Evolutionary conservation across 2,797 vertebrate genomes (phyloP).

Genomic region (Aratinga solstitialis): DNA sequence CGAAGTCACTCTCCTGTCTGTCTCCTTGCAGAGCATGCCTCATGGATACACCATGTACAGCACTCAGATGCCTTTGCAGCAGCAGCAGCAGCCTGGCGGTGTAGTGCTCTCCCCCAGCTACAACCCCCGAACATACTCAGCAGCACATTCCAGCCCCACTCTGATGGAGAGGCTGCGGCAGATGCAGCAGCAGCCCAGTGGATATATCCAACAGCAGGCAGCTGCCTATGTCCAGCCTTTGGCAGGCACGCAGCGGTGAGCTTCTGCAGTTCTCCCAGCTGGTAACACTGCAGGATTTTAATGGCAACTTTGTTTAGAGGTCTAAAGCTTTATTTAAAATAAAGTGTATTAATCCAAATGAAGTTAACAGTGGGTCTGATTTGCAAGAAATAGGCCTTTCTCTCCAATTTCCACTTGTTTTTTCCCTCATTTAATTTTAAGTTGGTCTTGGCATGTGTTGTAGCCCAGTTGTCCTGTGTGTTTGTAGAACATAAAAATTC

Average conservation of each 20-base stretch:
- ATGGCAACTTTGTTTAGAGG: too few relatives aligned
- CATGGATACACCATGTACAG: conserved; percentile 77
- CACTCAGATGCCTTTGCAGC: conserved; percentile 69
- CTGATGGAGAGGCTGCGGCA: conserved; percentile 74
- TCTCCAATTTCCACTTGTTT: background rate
- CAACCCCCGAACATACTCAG: conserved; percentile 33
- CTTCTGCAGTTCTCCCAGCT: background rate
- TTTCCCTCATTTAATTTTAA: background rate
- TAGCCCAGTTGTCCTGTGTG: background rate
- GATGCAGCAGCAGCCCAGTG: conserved; percentile 71
- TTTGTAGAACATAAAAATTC: background rate
- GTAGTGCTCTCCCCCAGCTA: conserved; percentile 73
- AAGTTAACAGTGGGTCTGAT: background rate
- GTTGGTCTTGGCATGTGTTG: background rate
- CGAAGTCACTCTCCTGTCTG: background rate
- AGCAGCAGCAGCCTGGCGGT: conserved; percentile 61
- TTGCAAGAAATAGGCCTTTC: background rate
- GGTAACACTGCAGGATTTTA: background rate
- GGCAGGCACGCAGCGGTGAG: conserved; percentile 72
- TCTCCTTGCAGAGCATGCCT: conserved; percentile 62
- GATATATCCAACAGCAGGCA: conserved; percentile 72
- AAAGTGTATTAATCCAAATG: background rate
- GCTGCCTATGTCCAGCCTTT: conserved; percentile 62
- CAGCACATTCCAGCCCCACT: conserved; percentile 40
- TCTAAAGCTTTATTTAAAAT: background rate